These are phyloP conservation scores for Atta cephalotes DNA, from an alignment of 1,140 invertebrate genomes.

Conservation along the genomic window DNA sequence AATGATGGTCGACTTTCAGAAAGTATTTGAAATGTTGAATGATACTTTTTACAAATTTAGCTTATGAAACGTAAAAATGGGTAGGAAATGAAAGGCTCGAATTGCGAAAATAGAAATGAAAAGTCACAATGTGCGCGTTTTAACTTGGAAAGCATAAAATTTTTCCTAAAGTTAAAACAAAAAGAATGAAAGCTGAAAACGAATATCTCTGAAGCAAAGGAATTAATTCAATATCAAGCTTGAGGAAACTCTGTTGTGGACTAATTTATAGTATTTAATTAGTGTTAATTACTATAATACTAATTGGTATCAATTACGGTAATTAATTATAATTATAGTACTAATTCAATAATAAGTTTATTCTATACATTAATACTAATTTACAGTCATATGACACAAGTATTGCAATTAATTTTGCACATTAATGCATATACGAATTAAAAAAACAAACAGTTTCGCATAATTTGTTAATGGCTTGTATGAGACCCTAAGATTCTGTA, in stretches of 20 bases:
- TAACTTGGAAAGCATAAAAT: slow-evolving; percentile 14
- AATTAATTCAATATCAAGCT: background rate
- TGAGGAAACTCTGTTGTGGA: no score
- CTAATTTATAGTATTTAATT: slow-evolving; percentile 1
- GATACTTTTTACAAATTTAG: slow-evolving; percentile 4
- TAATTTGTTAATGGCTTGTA: background rate
- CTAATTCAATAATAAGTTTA: background rate
- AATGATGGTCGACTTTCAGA: background rate
- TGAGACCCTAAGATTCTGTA: background rate
- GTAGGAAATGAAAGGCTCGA: slow-evolving; percentile 16
- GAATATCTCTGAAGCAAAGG: background rate
- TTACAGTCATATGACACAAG: background rate
- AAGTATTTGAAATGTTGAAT: background rate
- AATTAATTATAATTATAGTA: no score
- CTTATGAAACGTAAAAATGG: slow-evolving; percentile 24
- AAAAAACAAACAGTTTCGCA: background rate
- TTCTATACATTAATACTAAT: background rate
- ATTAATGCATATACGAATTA: background rate
- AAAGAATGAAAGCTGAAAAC: background rate
- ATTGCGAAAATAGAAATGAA: slow-evolving; percentile 27
- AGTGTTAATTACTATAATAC: no score
- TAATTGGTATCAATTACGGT: no score
- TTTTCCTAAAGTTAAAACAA: background rate
- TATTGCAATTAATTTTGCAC: background rate
- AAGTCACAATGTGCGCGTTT: background rate